Evolutionary conservation across 2,797 vertebrate species (phyloP).

Genomic region (Carapus acus): DNA sequence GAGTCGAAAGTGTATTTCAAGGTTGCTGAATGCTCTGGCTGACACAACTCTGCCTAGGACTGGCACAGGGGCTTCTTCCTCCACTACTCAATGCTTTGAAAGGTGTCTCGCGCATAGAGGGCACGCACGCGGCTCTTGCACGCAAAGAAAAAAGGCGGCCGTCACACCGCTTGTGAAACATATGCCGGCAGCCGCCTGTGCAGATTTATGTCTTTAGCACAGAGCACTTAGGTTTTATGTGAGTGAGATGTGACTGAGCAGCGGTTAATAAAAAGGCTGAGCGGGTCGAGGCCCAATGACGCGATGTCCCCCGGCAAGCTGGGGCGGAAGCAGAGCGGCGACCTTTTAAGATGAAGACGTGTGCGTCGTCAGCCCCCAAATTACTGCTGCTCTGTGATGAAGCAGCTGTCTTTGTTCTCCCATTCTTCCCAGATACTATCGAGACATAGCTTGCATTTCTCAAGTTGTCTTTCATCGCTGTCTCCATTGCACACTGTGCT

Average conservation of each 20-base stretch:
- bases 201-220: neutral
- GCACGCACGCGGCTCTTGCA: neutral
- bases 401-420: conserved; percentile 62
- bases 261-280: conserved; percentile 37
- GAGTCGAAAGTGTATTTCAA: neutral
- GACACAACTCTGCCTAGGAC: no score
- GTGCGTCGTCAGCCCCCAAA: conserved; percentile 48
- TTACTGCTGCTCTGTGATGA: conserved; percentile 46
- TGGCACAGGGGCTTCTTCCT: no score
- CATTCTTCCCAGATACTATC: conserved; percentile 61
- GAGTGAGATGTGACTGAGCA: neutral
- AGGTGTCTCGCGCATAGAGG: neutral
- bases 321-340: conserved; percentile 51
- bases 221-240: neutral
- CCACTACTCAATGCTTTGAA: no score
- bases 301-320: conserved; percentile 46
- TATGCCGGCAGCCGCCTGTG: neutral
- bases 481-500: conserved; percentile 42
- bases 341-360: conserved; percentile 45
- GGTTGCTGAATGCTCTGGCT: neutral
- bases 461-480: conserved; percentile 61
- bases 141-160: neutral
- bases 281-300: conserved; percentile 34
- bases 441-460: conserved; percentile 65
- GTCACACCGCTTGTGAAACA: neutral